Evolutionary conservation across 2,797 vertebrate genomes (phyloP).

Genomic region (Orestias chungarensis): DNA sequence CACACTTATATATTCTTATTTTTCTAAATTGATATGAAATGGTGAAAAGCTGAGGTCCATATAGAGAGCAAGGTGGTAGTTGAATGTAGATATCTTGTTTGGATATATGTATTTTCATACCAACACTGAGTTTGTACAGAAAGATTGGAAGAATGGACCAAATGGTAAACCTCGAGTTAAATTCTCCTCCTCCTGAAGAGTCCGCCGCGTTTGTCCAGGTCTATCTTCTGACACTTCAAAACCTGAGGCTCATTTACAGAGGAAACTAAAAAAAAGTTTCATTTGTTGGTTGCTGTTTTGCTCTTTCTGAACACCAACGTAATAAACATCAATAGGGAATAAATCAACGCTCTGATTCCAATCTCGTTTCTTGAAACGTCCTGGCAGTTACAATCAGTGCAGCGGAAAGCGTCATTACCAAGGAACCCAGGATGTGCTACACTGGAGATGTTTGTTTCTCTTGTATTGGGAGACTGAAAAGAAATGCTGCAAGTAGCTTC

Average conservation of each 20-base stretch:
- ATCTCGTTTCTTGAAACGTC: constrained; percentile 49
- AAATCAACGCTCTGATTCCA: constrained; percentile 30
- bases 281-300: neutral
- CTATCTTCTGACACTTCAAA: neutral
- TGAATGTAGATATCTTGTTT: neutral
- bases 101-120: neutral
- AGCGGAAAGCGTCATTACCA: constrained; percentile 64
- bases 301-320: constrained; percentile 6
- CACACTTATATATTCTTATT: neutral
- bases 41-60: neutral
- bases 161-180: neutral
- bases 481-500: constrained; percentile 60
- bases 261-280: neutral
- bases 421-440: constrained; percentile 63
- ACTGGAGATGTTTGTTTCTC: constrained; percentile 49
- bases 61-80: neutral
- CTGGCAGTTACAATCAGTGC: constrained; percentile 30
- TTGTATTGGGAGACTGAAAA: constrained; percentile 58
- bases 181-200: neutral
- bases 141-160: neutral
- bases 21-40: neutral
- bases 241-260: neutral
- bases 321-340: neutral
- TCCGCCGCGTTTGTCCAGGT: neutral
- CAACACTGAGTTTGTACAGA: neutral